Base-by-base conservation (phyloP, 2,888 invertebrate genomes). In the Rotaria socialis region DNA sequence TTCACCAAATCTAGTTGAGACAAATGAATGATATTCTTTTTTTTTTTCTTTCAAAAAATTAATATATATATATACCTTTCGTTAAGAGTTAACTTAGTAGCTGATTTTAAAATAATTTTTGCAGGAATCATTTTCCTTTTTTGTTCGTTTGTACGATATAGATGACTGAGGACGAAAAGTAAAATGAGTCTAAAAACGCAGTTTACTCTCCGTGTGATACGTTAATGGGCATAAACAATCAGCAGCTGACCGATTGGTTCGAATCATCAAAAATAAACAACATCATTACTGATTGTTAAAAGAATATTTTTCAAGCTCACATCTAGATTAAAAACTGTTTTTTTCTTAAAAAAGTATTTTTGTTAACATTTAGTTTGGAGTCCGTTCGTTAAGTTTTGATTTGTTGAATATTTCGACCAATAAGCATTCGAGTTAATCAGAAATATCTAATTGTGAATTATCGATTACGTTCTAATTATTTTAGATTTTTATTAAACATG, bases 101-200 rank as follows among this genome's bases (percentile, higher is more conserved):
- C 80, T n/a, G 43, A 24, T 80, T 47, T 80, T 47, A 80, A 80
- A 80, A 80, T 47, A 80, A 80, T 80, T 80, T 80, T 80, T 3
- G 47, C 47, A 1, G 24, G 24, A 80, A 47, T 80, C 67, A 67
- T 67, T 35, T 8, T 41, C 16, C 16, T 67, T 11, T 41, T 35
- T 67, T 19, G 7, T 19, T 5, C 2, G 35, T 0, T 35, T 67
- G 2, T 67, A 35, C 19, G 4, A 67, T 4, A 35, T 14, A 0
- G 24, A 35, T 67, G 35, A 14, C 0, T 27, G 14, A 16, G 11
- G 19, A 67, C 35, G 19, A 27, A 16, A 67, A 67, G 35, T 6
- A 27, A 67, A 67, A 27, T 55, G 55, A 35, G 2, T 19, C 14
- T 35, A 7, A 19, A 67, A 1, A 6, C 3, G 27, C 35, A 4